Evolutionary conservation across 2,113 vertebrate genomes (phyloP).

Genomic region (Ivindomyrus marchei): DNA sequence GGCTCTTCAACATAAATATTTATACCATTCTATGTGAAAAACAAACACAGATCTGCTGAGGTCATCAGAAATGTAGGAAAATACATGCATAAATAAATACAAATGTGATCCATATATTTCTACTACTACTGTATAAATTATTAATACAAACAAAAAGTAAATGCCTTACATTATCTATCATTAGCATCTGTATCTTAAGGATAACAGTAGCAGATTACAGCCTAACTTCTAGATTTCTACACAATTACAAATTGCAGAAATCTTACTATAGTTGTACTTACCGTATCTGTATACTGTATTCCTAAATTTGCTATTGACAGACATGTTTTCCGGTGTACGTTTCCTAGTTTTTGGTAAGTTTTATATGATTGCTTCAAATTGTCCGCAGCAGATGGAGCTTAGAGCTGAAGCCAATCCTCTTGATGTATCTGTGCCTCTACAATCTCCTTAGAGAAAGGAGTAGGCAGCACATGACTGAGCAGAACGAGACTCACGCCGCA

Average conservation of each 20-base stretch:
- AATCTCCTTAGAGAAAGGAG: neutral
- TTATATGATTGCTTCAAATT: neutral
- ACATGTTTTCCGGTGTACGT: neutral
- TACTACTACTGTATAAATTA: neutral
- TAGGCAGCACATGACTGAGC: neutral
- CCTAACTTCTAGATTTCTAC: neutral
- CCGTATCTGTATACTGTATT: neutral
- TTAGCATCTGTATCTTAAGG: neutral
- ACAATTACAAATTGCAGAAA: neutral
- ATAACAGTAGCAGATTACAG: neutral
- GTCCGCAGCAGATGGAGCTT: neutral
- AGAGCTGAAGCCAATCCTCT: neutral
- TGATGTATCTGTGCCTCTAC: neutral
- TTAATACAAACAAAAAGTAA: neutral
- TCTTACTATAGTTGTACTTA: neutral
- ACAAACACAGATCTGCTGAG: neutral
- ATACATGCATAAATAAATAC: neutral
- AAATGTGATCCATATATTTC: neutral
- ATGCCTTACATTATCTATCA: neutral
- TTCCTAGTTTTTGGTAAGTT: neutral
- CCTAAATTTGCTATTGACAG: neutral
- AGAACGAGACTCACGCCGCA: neutral
- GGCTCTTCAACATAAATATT: neutral
- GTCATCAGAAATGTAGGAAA: neutral
- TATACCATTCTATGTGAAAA: neutral